Evolutionary conservation across 1,140 invertebrate genomes (phyloP), one percentile per base, ranked within the genome.

Genomic region (Marisa cornuarietis): DNA sequence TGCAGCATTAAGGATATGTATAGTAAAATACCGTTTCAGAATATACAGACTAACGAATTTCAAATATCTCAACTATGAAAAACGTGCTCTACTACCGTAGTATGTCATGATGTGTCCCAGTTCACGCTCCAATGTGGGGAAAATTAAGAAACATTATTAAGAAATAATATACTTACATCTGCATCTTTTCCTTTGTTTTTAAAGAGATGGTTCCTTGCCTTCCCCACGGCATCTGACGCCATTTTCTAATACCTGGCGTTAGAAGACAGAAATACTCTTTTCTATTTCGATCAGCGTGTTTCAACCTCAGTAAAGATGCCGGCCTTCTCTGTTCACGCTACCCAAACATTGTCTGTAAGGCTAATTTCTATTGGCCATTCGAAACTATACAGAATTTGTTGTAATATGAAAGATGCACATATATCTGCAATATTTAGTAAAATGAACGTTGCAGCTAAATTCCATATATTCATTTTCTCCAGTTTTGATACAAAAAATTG

Each of bases 101-200:
- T 54, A n/a, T 7, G 20, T 6, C 63, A 14, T 26, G 51, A 62
- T 22, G 18, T 20, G 20, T 18, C 74, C 24, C 75, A 42, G 22
- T 31, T 49, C 72, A 75, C 49, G 52, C 52, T 51, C 58, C 54
- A 26, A 78, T 82, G 13, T 62, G n/a, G 20, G 26, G 16, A 84
- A 82, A 71, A n/a, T 66, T 80, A 77, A 79, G 61, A 77, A 79
- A 61, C 76, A 58, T 83, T 54, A 71, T 74, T 80, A 42, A 52
- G 62, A n/a, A 63, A 66, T 18, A 16, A 71, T 65, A 76, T 76
- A 95, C 95, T 95, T 93, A 98, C 97, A 93, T 98, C 96, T 91
- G 96, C 95, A 93, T 98, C 96, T 93, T 97, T 98, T 87, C 96
- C 96, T 94, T 97, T 97, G 93, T 98, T 97, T 94, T 98, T 98